phyloP scores from a whole-genome alignment of 1,140 invertebrate genomes.

The Aphelinus certus region DNA sequence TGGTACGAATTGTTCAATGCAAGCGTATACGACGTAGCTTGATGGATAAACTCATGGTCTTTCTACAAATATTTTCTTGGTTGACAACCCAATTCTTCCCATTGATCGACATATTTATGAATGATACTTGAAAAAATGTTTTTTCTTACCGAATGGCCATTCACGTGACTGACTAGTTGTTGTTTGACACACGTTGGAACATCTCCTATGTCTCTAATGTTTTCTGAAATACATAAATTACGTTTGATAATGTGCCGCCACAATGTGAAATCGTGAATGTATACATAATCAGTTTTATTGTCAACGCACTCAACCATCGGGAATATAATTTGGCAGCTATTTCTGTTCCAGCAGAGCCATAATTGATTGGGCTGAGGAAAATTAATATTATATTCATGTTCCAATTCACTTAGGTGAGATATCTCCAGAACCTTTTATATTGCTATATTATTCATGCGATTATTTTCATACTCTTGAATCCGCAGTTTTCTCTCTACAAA shows the following conservation, averaged over 20 bases:
- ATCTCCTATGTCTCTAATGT: neutral
- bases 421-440: too few relatives aligned
- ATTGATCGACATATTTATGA: too few relatives aligned
- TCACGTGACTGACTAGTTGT: slow-evolving; percentile 1
- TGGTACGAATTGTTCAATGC: slow-evolving; percentile 13
- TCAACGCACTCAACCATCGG: slow-evolving; percentile 18
- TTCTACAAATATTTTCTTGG: too few relatives aligned
- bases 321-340: slow-evolving; percentile 24
- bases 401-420: too few relatives aligned
- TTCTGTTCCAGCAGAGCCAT: slow-evolving; percentile 25
- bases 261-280: too few relatives aligned
- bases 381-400: neutral
- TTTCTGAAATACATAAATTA: neutral
- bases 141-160: slow-evolving; percentile 6
- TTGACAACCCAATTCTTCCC: too few relatives aligned
- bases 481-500: too few relatives aligned
- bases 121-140: too few relatives aligned
- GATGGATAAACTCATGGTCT: too few relatives aligned
- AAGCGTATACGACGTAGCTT: slow-evolving; percentile 12
- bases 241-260: too few relatives aligned
- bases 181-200: slow-evolving; percentile 13
- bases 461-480: too few relatives aligned
- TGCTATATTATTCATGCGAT: too few relatives aligned
- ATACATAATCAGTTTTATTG: neutral
- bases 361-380: slow-evolving; percentile 31